Percentiles rank a stretch among this genome's conserved stretches.
Conservation (phyloP, 2,113 vertebrate species). For the Trichomycterus rosablanca region DNA sequence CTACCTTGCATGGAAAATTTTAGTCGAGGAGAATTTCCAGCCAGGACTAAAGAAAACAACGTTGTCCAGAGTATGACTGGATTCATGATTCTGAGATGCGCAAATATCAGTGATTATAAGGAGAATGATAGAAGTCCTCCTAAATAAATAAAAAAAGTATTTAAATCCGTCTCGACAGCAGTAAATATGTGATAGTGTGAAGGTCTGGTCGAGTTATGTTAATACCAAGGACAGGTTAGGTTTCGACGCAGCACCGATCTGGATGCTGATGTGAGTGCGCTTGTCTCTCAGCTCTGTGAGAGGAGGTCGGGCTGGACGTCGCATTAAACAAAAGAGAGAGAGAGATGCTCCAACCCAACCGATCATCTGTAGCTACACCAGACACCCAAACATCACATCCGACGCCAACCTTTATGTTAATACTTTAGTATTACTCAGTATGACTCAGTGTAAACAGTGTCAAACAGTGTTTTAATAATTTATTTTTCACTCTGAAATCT, state of each 20-base stretch:
- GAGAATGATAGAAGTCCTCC: no score
- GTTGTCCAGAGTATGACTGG: conserved; percentile 48
- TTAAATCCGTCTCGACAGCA: no score
- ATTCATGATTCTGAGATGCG: conserved; percentile 54
- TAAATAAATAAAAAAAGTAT: no score
- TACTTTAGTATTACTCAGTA: no score
- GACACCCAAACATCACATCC: no score
- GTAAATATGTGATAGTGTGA: background rate
- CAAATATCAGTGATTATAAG: background rate
- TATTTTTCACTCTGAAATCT: no score
- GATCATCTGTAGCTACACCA: no score
- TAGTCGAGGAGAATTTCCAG: conserved; percentile 67
- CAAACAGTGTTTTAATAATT: no score
- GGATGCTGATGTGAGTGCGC: conserved; percentile 20
- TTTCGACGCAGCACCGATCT: conserved; percentile 15
- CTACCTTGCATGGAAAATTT: conserved; percentile 74
- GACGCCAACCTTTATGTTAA: no score
- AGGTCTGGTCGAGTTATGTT: conserved; percentile 1
- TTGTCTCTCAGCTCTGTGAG: conserved; percentile 38
- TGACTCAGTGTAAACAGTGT: no score
- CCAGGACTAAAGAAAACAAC: conserved; percentile 51
- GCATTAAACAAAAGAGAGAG: conserved; percentile 22
- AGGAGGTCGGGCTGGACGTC: conserved; percentile 30
- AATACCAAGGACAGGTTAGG: background rate
- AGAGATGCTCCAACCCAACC: conserved; percentile 13